Conservation (phyloP, 2,113 vertebrate species). For the Lates calcarifer region DNA sequence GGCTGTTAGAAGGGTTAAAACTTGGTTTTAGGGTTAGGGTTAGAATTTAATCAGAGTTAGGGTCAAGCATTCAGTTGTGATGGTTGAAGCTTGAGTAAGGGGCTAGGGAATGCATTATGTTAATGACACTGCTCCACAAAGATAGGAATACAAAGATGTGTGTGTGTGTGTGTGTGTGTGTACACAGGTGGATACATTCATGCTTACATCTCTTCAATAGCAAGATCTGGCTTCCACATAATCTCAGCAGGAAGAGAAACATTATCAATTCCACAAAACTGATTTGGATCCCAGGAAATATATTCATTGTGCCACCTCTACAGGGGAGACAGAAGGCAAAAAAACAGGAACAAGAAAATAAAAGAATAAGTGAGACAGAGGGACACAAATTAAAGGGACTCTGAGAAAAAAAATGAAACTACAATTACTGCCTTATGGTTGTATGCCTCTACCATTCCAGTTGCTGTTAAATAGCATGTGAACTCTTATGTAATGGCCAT, state of each 20-base stretch:
- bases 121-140: no score
- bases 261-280: constrained; percentile 74
- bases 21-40: no score
- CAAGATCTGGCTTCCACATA: constrained; percentile 74
- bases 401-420: not conserved
- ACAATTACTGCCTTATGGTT: no score
- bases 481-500: no score
- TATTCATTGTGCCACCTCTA: constrained; percentile 75
- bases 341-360: not conserved
- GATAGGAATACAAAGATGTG: no score
- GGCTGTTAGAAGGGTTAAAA: no score
- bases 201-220: constrained; percentile 71
- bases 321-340: not conserved
- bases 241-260: constrained; percentile 63
- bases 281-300: constrained; percentile 74
- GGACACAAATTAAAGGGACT: not conserved
- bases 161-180: not conserved
- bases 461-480: no score
- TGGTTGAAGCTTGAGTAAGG: no score
- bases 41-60: no score
- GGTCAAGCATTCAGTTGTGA: no score
- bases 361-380: not conserved
- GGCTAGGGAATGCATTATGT: no score
- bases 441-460: no score
- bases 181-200: not conserved